Evolutionary conservation across 2,888 invertebrate genomes (phyloP), one percentile per base, ranked within the genome.

Genomic region (Clivina fossor): DNA sequence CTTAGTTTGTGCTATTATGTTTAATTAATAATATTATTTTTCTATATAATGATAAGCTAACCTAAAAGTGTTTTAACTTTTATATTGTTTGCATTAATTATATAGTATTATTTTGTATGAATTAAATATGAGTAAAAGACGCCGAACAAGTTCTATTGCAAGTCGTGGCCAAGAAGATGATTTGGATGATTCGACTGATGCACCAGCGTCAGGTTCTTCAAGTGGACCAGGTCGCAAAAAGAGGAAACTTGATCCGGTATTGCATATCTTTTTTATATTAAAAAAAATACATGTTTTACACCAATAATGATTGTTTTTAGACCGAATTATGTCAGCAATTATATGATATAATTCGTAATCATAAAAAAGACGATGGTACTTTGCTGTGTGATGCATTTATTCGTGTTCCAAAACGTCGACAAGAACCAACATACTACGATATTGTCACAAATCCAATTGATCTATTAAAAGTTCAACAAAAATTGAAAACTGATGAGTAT

Each of bases 401-500:
- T 63, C 78, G 97, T 63, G 93, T 90, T 7, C 97, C 98, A 0
- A 97, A 97, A 69, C 81, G 95, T 57, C 82, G 96, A 56, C 95
- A 91, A 68, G 93, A 93, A 68, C 92, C 92, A 1, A 86, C 88
- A 51, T 93, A 93, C 69, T 92, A 93, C 73, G 92, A 93, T 76
- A 90, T 93, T 28, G 93, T 99, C 1, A 82, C 85, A 4, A 92
- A 92, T 69, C 98, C 98, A 1, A 98, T 99, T 69, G 98, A 99
- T 74, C 79, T 99, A 68, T 75, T 96, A 33, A 85, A 90, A 74
- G 93, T 99, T 2, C 96, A 97, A 72, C 96, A 96, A 69, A 98
- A 97, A 72, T 76, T 98, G 7, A 96, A 95, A 81, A 95, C 93
- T 0, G 97, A 98, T 65, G 95, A 96, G 50, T 99, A 99, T 73